These are phyloP conservation scores for Acyrthosiphon pisum DNA, from an alignment of 1,140 invertebrate genomes.

Conservation along the genomic window DNA sequence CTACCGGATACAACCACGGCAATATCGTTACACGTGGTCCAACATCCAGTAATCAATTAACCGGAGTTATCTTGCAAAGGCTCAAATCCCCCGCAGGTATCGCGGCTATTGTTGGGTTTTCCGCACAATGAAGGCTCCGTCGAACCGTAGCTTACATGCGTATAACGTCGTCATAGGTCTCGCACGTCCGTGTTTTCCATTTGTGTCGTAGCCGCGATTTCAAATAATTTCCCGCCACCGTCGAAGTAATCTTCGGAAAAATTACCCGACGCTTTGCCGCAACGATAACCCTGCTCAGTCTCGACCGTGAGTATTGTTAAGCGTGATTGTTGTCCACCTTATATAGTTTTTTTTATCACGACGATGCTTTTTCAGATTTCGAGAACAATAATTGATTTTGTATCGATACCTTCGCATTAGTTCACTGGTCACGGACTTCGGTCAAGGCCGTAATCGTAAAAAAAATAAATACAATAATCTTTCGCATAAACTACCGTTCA, in stretches of 20 bases:
- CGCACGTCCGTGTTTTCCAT: neutral
- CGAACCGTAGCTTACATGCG: neutral
- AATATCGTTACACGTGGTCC: conserved; percentile 20
- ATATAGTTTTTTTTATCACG: neutral
- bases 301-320: too few species aligned
- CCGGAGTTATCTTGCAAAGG: conserved; percentile 8
- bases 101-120: neutral
- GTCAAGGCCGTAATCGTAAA: neutral
- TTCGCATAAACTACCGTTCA: neutral
- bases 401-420: neutral
- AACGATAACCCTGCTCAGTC: neutral
- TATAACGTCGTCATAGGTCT: neutral
- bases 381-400: neutral
- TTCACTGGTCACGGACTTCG: neutral
- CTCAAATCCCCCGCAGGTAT: neutral
- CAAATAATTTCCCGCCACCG: neutral
- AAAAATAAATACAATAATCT: neutral
- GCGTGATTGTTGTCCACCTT: neutral
- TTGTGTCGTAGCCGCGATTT: neutral
- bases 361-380: too few species aligned
- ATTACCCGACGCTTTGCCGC: neutral
- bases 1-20: neutral
- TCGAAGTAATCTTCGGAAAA: neutral
- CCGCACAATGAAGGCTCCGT: neutral
- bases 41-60: conserved; percentile 27